These are phyloP conservation scores for Corbicula japonica DNA, from an alignment of 2,888 invertebrate genomes.

Conservation along the genomic window DNA sequence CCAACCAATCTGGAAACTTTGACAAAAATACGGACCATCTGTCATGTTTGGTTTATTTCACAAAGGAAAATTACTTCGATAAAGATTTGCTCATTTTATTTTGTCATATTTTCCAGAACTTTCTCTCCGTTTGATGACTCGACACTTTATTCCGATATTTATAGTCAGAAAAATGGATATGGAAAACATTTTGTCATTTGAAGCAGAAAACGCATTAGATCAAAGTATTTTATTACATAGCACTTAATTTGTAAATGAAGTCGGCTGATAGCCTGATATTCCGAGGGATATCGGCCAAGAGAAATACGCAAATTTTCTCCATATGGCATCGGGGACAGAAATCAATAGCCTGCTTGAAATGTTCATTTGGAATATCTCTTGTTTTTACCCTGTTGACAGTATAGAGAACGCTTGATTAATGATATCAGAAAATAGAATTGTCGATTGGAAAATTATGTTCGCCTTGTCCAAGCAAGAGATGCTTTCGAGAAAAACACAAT, in stretches of 20 bases:
- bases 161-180: slow-evolving; percentile 18
- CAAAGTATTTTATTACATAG: slow-evolving; percentile 49
- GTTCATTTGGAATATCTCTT: slow-evolving; percentile 41
- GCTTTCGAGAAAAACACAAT: slow-evolving; percentile 15
- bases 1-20: too few species aligned
- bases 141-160: too few species aligned
- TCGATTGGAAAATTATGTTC: slow-evolving; percentile 24
- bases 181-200: slow-evolving; percentile 13
- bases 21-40: too few species aligned
- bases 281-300: slow-evolving; percentile 9
- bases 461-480: slow-evolving; percentile 1
- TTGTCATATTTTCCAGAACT: too few species aligned
- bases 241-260: slow-evolving; percentile 64
- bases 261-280: slow-evolving; percentile 26
- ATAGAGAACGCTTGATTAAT: slow-evolving; percentile 36
- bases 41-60: too few species aligned
- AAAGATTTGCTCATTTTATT: too few species aligned
- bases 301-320: slow-evolving; percentile 3
- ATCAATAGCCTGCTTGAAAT: slow-evolving; percentile 52
- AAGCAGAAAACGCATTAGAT: slow-evolving; percentile 33
- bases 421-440: slow-evolving; percentile 17
- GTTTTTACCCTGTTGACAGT: slow-evolving; percentile 44
- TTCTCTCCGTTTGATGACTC: too few species aligned
- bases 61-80: too few species aligned
- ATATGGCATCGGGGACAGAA: slow-evolving; percentile 24